A percentile compares a stretch with the other conserved stretches of the same genome.
phyloP scores from a whole-genome alignment of 2,797 vertebrate genomes.

The Bryconaethiops microstoma region DNA sequence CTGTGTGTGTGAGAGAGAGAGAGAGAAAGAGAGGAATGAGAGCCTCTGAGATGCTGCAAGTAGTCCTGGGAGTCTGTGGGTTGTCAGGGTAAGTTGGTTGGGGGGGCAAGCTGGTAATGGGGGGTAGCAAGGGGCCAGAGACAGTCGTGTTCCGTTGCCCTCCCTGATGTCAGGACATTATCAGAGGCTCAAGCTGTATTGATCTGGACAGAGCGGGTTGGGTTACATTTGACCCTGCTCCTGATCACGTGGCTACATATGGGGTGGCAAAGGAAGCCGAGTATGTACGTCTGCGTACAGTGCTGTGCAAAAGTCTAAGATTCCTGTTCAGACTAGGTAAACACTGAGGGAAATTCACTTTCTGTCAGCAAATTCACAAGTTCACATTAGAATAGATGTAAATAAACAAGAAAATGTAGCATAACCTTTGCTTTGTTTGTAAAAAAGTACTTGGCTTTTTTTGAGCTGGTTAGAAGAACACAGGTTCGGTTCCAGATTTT shows the following conservation, averaged over 20 bases:
- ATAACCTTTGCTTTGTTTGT: no score
- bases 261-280: slow-evolving; percentile 36
- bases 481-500: no score
- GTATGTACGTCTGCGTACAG: background rate
- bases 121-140: slow-evolving; percentile 59
- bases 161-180: slow-evolving; percentile 93
- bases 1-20: slow-evolving; percentile 31
- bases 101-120: background rate
- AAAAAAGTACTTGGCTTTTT: no score
- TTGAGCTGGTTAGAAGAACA: no score
- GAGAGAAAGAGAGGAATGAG: slow-evolving; percentile 6
- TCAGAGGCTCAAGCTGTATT: slow-evolving; percentile 89
- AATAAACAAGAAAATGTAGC: no score
- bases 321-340: no score
- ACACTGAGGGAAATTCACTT: no score
- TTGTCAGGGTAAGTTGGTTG: slow-evolving; percentile 9
- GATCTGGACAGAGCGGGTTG: slow-evolving; percentile 86
- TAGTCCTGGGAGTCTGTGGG: slow-evolving; percentile 45
- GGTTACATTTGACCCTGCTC: slow-evolving; percentile 81
- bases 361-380: no score
- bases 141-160: slow-evolving; percentile 81
- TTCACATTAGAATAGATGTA: no score
- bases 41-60: slow-evolving; percentile 17
- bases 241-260: slow-evolving; percentile 61
- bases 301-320: no score